phyloP scores from a whole-genome alignment of 2,113 vertebrate genomes.

The Aplodontia rufa region DNA sequence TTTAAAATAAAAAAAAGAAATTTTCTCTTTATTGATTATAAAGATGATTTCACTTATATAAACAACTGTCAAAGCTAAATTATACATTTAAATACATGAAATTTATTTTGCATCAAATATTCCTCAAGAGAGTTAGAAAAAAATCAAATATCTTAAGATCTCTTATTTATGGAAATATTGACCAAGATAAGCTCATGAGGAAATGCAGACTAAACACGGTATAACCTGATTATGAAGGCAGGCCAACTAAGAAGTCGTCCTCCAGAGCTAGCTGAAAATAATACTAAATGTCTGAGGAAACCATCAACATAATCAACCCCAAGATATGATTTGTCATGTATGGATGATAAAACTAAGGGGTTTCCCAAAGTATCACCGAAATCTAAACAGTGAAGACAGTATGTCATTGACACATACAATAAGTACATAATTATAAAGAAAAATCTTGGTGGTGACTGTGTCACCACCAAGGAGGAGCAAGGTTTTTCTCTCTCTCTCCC shows the following conservation, averaged over 20 bases:
- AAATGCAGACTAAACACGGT: slow-evolving; percentile 8
- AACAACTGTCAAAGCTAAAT: not conserved
- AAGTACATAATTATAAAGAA: not conserved
- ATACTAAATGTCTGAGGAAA: not conserved
- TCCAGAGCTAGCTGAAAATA: not conserved
- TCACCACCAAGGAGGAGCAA: not conserved
- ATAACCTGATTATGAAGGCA: not conserved
- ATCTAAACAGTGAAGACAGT: not conserved
- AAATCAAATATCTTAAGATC: not conserved
- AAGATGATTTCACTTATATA: not conserved
- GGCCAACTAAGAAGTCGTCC: not conserved
- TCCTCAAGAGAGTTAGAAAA: not conserved
- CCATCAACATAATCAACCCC: not conserved
- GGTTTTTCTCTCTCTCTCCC: too few species aligned
- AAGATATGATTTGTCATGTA: not conserved
- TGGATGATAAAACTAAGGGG: not conserved
- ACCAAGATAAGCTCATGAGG: not conserved
- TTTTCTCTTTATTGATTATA: not conserved
- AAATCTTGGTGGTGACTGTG: not conserved
- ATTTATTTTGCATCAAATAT: not conserved
- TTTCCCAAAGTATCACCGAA: not conserved
- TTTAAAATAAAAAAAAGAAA: too few species aligned
- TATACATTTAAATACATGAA: slow-evolving; percentile 6
- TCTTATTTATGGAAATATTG: slow-evolving; percentile 13
- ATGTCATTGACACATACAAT: slow-evolving; percentile 2